Conservation (phyloP, 2,888 invertebrate species). For the Drosophila emarginata region DNA sequence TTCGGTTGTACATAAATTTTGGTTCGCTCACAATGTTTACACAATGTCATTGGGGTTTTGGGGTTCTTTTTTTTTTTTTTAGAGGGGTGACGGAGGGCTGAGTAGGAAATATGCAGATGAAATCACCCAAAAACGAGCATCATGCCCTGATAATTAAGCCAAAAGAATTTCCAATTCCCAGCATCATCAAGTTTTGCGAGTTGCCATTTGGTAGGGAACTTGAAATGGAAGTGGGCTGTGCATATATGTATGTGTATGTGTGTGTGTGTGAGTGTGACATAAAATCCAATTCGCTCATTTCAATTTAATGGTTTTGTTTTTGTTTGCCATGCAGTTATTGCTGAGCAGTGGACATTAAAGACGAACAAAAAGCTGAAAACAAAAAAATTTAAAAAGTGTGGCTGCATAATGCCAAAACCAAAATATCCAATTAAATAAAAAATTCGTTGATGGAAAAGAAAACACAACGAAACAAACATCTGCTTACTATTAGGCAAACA, state of each 20-base stretch:
- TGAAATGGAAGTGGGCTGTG: conserved; percentile 1
- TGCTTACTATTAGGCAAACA: too few relatives aligned
- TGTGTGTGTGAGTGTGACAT: conserved; percentile 44
- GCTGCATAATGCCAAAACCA: background rate
- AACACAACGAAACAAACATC: background rate
- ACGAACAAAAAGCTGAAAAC: background rate
- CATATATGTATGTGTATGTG: background rate
- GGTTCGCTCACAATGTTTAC: conserved; percentile 70
- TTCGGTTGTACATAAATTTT: conserved; percentile 75
- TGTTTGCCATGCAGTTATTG: conserved; percentile 17
- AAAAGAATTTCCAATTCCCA: conserved; percentile 60
- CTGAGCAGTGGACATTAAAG: conserved; percentile 4
- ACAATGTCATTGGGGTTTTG: conserved; percentile 62
- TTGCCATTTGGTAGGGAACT: conserved; percentile 49
- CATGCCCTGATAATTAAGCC: conserved; percentile 75
- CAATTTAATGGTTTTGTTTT: conserved; percentile 69
- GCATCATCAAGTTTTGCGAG: conserved; percentile 59
- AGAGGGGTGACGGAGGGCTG: background rate
- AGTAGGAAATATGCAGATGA: conserved; percentile 70
- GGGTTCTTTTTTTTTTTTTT: conserved; percentile 23
- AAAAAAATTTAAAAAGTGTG: background rate
- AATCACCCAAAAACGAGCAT: conserved; percentile 68
- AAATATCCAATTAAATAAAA: background rate
- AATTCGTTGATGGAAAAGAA: background rate
- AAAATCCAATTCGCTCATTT: conserved; percentile 73